Percentiles rank a stretch among this genome's conserved stretches.
These are phyloP conservation scores for Rhinolophus sinicus DNA, from an alignment of 2,113 vertebrate genomes.

Conservation along the genomic window DNA sequence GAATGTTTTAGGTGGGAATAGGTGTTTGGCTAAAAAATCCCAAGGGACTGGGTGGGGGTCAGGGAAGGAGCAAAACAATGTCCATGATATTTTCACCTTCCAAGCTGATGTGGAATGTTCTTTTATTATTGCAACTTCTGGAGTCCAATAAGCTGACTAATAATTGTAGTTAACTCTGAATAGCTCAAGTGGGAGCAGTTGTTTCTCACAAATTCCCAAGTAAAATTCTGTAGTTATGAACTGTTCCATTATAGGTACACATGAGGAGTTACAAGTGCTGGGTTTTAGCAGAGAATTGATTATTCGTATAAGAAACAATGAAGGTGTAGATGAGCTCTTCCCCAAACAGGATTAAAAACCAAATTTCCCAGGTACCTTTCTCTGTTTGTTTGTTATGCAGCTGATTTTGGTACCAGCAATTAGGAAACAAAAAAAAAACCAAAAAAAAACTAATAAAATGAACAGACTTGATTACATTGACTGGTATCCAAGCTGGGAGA, in stretches of 20 bases:
- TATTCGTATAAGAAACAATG: slow-evolving; percentile 39
- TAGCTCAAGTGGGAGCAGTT: slow-evolving; percentile 71
- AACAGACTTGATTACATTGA: neutral
- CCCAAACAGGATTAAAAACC: neutral
- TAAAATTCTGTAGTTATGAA: slow-evolving; percentile 43
- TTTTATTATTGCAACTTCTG: slow-evolving; percentile 60
- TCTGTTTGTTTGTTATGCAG: neutral
- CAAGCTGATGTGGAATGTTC: slow-evolving; percentile 40
- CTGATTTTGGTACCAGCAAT: neutral
- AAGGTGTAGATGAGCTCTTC: neutral
- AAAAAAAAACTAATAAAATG: neutral
- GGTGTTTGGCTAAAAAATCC: slow-evolving; percentile 39
- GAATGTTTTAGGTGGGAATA: slow-evolving; percentile 33
- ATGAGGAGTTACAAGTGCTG: neutral
- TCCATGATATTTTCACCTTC: slow-evolving; percentile 54
- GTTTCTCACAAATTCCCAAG: slow-evolving; percentile 58
- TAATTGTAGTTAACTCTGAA: slow-evolving; percentile 66
- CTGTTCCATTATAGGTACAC: slow-evolving; percentile 40
- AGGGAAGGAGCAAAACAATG: neutral
- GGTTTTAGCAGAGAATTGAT: slow-evolving; percentile 13
- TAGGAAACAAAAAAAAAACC: neutral
- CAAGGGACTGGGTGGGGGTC: neutral
- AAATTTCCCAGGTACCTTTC: neutral
- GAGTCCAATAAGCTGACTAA: slow-evolving; percentile 74
- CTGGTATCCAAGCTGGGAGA: neutral